Evolutionary conservation across 35 echinoderm and acorn worm genomes (phyloP).

Genomic region (Stichopus chloronotus): DNA sequence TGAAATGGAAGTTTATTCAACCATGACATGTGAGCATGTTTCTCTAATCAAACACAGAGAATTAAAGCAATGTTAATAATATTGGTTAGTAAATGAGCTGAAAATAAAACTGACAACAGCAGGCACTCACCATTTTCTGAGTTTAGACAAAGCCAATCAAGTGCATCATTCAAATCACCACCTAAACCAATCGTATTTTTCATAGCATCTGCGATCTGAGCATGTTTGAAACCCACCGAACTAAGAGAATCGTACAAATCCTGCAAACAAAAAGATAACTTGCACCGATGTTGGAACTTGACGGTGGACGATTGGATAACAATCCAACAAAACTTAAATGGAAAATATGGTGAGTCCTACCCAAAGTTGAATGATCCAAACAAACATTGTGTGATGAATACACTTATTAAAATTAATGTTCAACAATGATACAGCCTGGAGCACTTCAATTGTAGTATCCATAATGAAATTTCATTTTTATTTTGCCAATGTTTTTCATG

Average conservation of each 20-base stretch:
- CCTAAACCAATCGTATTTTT: conserved; percentile 77
- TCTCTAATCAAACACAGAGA: too few species aligned
- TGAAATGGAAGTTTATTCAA: too few species aligned
- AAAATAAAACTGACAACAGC: not conserved
- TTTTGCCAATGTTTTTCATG: too few species aligned
- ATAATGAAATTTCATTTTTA: too few species aligned
- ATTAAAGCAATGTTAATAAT: too few species aligned
- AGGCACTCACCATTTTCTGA: conserved; percentile 69
- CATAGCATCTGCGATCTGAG: conserved; percentile 89
- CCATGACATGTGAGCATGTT: too few species aligned
- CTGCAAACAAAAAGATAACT: conserved; percentile 40
- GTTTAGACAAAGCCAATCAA: conserved; percentile 95
- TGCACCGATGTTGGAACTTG: not conserved
- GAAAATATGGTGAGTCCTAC: not conserved
- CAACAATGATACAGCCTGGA: too few species aligned
- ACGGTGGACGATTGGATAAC: not conserved
- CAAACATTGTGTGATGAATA: too few species aligned
- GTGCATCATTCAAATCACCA: conserved; percentile 82
- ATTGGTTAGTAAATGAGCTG: too few species aligned
- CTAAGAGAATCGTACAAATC: conserved; percentile 87
- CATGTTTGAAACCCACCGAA: conserved; percentile 89
- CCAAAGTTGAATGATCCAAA: not conserved
- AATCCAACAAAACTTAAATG: not conserved
- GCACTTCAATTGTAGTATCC: too few species aligned
- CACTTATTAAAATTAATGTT: too few species aligned